A percentile compares a stretch with the other conserved stretches of the same genome.
Evolutionary conservation across 1,140 invertebrate species (phyloP).

Genomic region (Eciton burchellii): DNA sequence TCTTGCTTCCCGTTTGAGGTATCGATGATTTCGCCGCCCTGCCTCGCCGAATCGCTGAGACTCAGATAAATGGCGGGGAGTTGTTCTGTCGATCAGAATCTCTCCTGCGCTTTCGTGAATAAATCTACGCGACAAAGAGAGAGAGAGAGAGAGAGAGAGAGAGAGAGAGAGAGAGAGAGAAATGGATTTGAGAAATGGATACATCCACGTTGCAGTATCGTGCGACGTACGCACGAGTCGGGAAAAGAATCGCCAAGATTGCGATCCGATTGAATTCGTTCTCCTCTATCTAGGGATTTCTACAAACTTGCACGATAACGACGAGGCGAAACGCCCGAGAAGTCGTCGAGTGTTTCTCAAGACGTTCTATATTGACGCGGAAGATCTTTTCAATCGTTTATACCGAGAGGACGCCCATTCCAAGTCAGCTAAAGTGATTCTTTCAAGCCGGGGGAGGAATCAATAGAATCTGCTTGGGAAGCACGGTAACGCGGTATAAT

Average conservation of each 20-base stretch:
- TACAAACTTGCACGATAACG: constrained; percentile 13
- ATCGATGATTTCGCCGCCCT: too few relatives aligned
- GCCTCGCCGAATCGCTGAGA: too few relatives aligned
- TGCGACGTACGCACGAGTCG: background rate
- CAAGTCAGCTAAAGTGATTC: constrained; percentile 44
- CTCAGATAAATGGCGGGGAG: too few relatives aligned
- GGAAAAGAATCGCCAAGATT: background rate
- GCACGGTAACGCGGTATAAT: constrained; percentile 51
- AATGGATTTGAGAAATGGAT: too few relatives aligned
- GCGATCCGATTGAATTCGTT: background rate
- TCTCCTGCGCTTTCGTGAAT: too few relatives aligned
- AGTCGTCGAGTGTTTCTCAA: constrained; percentile 17
- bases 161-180: too few relatives aligned
- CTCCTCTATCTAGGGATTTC: background rate
- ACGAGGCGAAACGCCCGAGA: background rate
- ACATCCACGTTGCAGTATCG: too few relatives aligned
- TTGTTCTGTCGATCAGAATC: too few relatives aligned
- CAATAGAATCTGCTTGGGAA: constrained; percentile 56
- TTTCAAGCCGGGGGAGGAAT: constrained; percentile 35
- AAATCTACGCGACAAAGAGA: too few relatives aligned
- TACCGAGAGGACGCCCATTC: constrained; percentile 21
- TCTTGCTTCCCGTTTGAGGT: too few relatives aligned
- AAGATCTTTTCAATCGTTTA: constrained; percentile 42
- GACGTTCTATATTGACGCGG: constrained; percentile 22
- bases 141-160: too few relatives aligned